Evolutionary conservation across 2,888 invertebrate species (phyloP), one percentile per base, ranked within the genome.

Genomic region (Tipula confusa): DNA sequence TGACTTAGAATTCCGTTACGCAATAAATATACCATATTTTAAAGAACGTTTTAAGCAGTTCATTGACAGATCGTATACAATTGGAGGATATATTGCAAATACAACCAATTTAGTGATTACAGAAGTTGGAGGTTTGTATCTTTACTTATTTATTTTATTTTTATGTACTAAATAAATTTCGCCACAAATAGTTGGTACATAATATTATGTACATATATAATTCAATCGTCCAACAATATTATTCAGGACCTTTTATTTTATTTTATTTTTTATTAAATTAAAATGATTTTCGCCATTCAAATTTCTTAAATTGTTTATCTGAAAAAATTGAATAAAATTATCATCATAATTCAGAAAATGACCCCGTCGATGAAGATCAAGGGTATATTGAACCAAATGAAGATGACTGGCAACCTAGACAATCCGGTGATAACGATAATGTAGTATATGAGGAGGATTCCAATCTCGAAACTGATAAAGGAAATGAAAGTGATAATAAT

Each of bases 401-500:
- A 11, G 85, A 84, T 15, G 84, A 80, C 24, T 2, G 2, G 2
- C 64, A 18, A 7, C 1, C 0, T 5, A 83, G 83, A 9, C 85
- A 84, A 0, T 85, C 85, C 24, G 85, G 84, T 2, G 85, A 85
- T 0, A 86, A 85, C 1, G 86, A 85, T 0, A 86, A 85, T 1
- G 85, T 86, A 82, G 64, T n/a, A n/a, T n/a, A 38, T 18, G 85
- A 82, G 1, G 48, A 64, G n/a, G 24, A 13, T 29, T 15, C 15
- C 2, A n/a, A 48, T 48, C 3, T 29, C 28, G 28, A 79, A 7
- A 29, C 1, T 28, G 79, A 9, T 29, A n/a, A 28, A 28, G 13
- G 28, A 79, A 79, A n/a, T 43, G 43, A 15, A 15, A 31, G n/a
- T 33, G 82, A 28, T 2, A 18, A 38, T 38, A 36, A 82, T 3